Base-by-base conservation (phyloP, 2,797 vertebrate genomes). In the Notamacropus eugenii region DNA sequence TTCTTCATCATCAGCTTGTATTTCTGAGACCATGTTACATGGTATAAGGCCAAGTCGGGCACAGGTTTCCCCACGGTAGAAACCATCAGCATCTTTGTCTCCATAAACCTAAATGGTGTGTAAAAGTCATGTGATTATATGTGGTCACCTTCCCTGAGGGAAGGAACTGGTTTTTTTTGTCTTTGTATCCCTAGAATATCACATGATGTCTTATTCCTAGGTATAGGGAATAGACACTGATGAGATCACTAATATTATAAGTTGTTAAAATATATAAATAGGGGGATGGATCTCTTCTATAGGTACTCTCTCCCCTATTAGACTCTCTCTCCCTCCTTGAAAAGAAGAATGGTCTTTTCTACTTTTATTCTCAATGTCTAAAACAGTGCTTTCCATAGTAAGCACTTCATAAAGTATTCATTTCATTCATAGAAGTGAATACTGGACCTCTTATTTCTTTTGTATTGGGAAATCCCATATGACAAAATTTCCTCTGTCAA, bases 1-100 rank as follows among this genome's bases (percentile, higher is more conserved):
- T 92, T 99, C 99, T n/a, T 99, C 99, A 5, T 99, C 99, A 22
- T 99, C 99, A 0, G 99, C 99, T 97, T 99, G 99, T 97, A 99
- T 99, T 98, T 99, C 99, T 0, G 99, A 99, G 92, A 99, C 99
- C 99, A 99, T 99, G 97, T 99, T 99, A 93, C 99, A 99, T 0
- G 99, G 99, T 90, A 99, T 99, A 96, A 99, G 99, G 95, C 99
- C 99, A 31, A 98, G 98, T 52, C 99, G 98, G 0, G 99, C 98
- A 19, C 99, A 99, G 94, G 99, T 99, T 98, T 99, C 99, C 5
- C 99, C 99, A 40, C 99, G 99, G 98, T 99, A 99, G 98, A 99
- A 99, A 9, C 99, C 99, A 28, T 99, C 99, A 0, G 99, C 99
- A 54, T 99, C 99, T 97, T 99, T 99, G 92, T 99, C 99, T 2